Conservation (phyloP, 2,113 vertebrate species). For the Cardinalis cardinalis region DNA sequence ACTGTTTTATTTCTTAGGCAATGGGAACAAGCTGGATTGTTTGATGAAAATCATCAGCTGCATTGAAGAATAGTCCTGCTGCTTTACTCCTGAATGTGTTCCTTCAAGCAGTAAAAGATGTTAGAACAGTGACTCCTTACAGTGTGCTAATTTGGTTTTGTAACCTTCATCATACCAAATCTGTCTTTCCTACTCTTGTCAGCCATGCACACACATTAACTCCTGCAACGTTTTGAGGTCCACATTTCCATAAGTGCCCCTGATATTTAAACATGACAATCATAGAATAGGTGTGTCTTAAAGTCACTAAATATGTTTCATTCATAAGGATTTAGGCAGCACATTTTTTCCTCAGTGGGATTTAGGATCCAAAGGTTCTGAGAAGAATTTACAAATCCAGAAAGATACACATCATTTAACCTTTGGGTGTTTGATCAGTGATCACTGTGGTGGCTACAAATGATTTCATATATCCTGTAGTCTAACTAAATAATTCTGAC, state of each 20-base stretch:
- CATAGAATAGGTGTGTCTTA: not conserved
- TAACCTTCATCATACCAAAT: not conserved
- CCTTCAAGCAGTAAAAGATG: not conserved
- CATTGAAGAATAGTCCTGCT: not conserved
- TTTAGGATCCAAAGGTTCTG: not conserved
- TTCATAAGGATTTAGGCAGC: not conserved
- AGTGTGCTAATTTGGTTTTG: not conserved
- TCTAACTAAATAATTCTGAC: not conserved
- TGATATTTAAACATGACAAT: not conserved
- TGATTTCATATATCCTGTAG: not conserved
- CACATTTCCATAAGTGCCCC: not conserved
- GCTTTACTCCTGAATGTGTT: not conserved
- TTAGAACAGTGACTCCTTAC: not conserved
- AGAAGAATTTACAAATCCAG: not conserved
- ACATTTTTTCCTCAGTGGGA: not conserved
- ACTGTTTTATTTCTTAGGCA: not conserved
- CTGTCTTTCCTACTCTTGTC: not conserved
- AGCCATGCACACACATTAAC: not conserved
- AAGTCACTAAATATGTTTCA: not conserved
- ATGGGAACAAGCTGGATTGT: not conserved
- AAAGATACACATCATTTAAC: not conserved
- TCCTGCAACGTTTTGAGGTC: not conserved
- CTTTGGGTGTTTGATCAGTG: not conserved
- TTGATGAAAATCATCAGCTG: not conserved
- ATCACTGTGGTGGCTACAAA: not conserved